Evolutionary conservation across 2,797 vertebrate species (phyloP), one percentile per base, ranked within the genome.

Genomic region (Pseudochaenichthys georgianus): DNA sequence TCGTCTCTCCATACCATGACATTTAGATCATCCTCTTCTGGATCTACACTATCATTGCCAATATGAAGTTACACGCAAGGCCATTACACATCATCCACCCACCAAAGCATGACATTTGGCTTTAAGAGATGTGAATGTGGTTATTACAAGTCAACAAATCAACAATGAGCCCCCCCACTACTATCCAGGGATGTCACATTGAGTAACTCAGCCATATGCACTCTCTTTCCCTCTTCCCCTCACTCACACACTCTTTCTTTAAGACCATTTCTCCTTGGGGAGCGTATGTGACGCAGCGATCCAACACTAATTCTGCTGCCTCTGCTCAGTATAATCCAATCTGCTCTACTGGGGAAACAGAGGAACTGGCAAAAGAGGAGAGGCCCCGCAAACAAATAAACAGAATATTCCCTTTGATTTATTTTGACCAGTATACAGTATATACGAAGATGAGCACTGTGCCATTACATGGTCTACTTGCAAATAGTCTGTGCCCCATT

Each of bases 251-350:
- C 61, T 43, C 68, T 84, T 88, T 87, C 79, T 87, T 85, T 59
- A 85, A 83, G 88, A 91, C 82, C 84, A 75, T 86, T 64, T 79
- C 70, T 92, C 90, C 87, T 87, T 86, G 68, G 89, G 89, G 90
- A 90, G 80, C 83, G 79, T 80, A 89, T 87, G 81, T 73, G 60
- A 85, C 17, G 84, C 90, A 93, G 84, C 61, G 84, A 91, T 87
- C 88, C 89, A 86, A 85, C 87, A 92, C 85, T 91, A 89, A 92
- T 91, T 88, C 83, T 64, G 55, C 86, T 87, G 84, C 86, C 81
- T 89, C 73, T 86, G 77, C 84, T 90, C 82, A 73, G 83, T 80
- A 92, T 88, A 89, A 91, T 93, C 81, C 85, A 91, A 90, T 91
- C 85, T 88, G 76, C 83, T 88, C 81, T 50, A 69, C 74, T 73